Evolutionary conservation across 1,140 invertebrate genomes (phyloP), one percentile per base, ranked within the genome.

Genomic region (Sinella curviseta): DNA sequence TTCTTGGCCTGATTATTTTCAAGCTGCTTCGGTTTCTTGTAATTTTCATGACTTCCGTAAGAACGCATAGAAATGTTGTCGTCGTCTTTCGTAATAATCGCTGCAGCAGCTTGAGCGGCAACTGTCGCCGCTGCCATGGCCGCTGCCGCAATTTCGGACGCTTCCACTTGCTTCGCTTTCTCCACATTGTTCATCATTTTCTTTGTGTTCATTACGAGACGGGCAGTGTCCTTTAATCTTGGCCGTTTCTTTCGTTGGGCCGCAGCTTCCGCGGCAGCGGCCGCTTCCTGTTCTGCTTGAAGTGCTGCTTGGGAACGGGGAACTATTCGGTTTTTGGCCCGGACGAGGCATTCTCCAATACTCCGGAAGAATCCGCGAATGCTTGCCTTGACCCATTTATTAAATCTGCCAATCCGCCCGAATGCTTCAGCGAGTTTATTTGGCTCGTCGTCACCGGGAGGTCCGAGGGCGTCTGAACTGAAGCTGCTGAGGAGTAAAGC

Each of bases 401-500:
- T 93, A 88, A 97, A 97, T 85, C 96, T 91, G 60, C 91, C 92
- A 88, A 97, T 96, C 85, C 96, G 91, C 87, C 96, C 94, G 85
- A 98, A 95, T 55, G 97, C 97, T 88, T 98, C 96, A 24, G 95
- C 92, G 83, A 99, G 94, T 91, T 98, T 98, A 87, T 98, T 98
- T 2, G 96, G 97, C 84, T 97, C 95, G 86, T 93, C 94, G 88
- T 97, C 95, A 76, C 93, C 93, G 30, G 93, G 92, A 76, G 94
- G 94, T 77, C 94, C 96, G 83, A 97, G 89, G 88, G 93, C 96
- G 65, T 95, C 96, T 82, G 96, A 96, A 86, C 97, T 96, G 87
- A 99, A 99, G 87, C 97, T 98, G 88, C 94, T 95, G 90, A 98
- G 93, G 89, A 99, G 92, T 92, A 98, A 92, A 87, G 97, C 97